phyloP scores from a whole-genome alignment of 1,140 invertebrate species.

The Bombus fervidus region DNA sequence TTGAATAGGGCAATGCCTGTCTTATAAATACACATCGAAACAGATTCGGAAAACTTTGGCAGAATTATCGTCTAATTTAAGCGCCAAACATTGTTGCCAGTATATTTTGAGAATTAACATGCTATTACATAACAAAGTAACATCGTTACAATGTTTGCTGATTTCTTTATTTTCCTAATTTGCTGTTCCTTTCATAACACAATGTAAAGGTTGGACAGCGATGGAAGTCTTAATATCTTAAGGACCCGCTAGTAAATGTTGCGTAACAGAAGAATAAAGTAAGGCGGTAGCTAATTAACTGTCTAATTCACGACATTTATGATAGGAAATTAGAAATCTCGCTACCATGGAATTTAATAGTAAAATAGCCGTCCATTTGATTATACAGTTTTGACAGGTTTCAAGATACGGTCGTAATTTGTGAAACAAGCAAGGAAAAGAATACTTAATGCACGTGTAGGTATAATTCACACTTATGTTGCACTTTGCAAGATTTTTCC shows the following conservation, averaged over 20 bases:
- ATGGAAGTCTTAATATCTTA: neutral
- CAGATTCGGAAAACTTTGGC: too few relatives aligned
- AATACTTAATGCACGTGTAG: too few relatives aligned
- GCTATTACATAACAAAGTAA: neutral
- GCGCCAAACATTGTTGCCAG: neutral
- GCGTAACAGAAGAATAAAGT: conserved; percentile 6
- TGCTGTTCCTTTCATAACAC: neutral
- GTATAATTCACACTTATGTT: too few relatives aligned
- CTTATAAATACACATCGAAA: too few relatives aligned
- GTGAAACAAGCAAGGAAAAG: neutral
- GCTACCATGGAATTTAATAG: neutral
- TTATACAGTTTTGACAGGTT: neutral
- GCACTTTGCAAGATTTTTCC: too few relatives aligned
- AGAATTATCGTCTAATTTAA: too few relatives aligned
- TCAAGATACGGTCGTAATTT: neutral
- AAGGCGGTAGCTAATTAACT: neutral
- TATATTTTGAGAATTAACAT: neutral
- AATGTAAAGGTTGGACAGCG: neutral
- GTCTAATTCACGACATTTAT: neutral
- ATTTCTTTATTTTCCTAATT: neutral
- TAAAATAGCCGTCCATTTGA: neutral
- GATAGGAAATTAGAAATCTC: neutral
- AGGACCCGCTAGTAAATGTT: neutral
- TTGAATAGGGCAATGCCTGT: too few relatives aligned
- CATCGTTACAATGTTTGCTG: neutral